Base-by-base conservation (phyloP, 2,888 invertebrate genomes). In the Ophioninae sp. region DNA sequence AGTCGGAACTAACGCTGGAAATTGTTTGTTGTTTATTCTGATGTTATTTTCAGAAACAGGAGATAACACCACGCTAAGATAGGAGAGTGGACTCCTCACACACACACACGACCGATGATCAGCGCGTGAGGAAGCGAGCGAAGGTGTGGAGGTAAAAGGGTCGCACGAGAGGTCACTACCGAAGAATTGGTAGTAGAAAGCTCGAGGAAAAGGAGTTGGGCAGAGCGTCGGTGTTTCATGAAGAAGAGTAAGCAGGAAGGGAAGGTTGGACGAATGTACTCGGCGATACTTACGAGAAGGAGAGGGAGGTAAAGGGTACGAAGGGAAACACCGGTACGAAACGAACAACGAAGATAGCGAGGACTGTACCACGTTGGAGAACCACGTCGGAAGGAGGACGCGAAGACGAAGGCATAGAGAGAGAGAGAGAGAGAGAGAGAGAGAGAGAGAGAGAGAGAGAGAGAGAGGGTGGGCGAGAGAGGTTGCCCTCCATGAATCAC, bases 401-500 rank as follows among this genome's bases (percentile, higher is more conserved):
- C 82, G 85, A 85, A 80, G 86, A 83, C 75, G 74, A 78, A 75
- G 85, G 72, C 82, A 30, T 1, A 30, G 3, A 30, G 30, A 30
- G 30, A 3, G 30, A 30, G 85, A 75, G 84, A 81, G 69, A 30
- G 85, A 84, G 72, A 80, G 85, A 81, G 84, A 82, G 81, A 30
- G 30, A 30, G 3, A 30, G 30, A 30, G 3, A 30, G 30, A 30
- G 30, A 3, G 30, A 30, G 85, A 75, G 84, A 81, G 69, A 30
- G 85, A 84, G 72, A 80, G 85, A 81, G 84, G 82, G 81, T 87
- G 76, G 62, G 80, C 88, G 88, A 87, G 88, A 90, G 90, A 91
- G 91, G 90, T 91, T 91, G 91, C 92, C 91, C 91, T 91, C 92
- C 91, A 92, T 92, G 92, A 92, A 92, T 92, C 92, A 92, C 92